phyloP scores from a whole-genome alignment of 2,888 invertebrate genomes.

The Ashinkailepas kermadecensis region DNA sequence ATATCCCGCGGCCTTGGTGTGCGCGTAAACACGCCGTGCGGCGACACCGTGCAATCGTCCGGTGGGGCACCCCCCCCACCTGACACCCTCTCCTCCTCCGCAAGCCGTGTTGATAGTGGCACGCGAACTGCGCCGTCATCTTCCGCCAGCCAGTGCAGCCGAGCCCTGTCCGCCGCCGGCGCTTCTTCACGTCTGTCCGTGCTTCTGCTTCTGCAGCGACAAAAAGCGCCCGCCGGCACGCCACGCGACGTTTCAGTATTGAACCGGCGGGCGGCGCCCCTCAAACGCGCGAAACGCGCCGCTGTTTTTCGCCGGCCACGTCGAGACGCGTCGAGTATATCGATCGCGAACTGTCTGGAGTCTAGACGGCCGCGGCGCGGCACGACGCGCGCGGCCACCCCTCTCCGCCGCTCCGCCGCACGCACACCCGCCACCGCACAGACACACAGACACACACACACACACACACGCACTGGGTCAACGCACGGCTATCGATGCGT shows the following conservation, averaged over 20 bases:
- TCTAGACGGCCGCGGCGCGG: not conserved
- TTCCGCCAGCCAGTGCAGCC: not conserved
- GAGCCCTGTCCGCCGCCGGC: not conserved
- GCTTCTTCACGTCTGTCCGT: not conserved
- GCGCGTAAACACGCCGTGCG: conserved; percentile 8
- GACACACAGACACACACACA: conserved; percentile 3
- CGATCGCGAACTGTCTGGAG: not conserved
- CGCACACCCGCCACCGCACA: too few relatives aligned
- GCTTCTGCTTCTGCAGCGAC: not conserved
- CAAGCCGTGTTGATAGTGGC: not conserved
- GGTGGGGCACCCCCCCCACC: not conserved
- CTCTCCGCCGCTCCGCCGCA: too few relatives aligned
- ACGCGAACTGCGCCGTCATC: not conserved
- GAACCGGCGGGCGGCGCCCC: not conserved
- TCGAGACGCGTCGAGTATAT: not conserved
- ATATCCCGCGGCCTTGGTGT: not conserved
- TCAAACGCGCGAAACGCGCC: not conserved
- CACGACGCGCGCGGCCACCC: not conserved
- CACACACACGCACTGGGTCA: conserved; percentile 18
- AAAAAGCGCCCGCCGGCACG: not conserved
- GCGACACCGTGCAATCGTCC: not conserved
- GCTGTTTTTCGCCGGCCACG: not conserved
- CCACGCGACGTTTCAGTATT: not conserved
- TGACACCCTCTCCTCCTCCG: not conserved
- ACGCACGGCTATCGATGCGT: conserved; percentile 11